Base-by-base conservation (phyloP, 2,113 vertebrate species). In the Rutilus rutilus region DNA sequence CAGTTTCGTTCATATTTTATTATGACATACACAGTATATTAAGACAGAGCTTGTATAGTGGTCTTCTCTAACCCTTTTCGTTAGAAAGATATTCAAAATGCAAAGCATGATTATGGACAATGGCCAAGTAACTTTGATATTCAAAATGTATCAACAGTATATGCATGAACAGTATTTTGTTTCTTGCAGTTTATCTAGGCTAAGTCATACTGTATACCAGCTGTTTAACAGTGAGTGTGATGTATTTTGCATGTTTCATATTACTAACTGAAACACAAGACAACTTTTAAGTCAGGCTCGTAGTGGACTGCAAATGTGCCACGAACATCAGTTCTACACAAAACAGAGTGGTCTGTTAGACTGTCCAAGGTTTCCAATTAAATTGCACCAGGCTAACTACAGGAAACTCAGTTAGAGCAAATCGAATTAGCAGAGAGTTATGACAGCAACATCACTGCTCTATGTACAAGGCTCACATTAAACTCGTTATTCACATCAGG, bases 331-430 rank as follows among this genome's bases (percentile, higher is more conserved):
- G 47, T 17, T 81, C 36, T 47, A 39, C 57, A 74, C 17, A 82
- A 52, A n/a, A 75, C 3, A 60, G 67, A 60, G 30, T n/a, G 54
- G 4, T 85, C 54, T 76, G 8, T 47, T 64, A 36, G 78, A 69
- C 67, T 47, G 36, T 62, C 57, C 67, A 74, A 36, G 47, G 69
- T 74, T 54, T 75, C n/a, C 67, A 39, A 36, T 19, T 74, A 36
- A 71, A 73, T 42, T 73, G 10, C 23, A 42, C 21, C n/a, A 73
- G n/a, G 59, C 73, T 54, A 30, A 84, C 36, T 39, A 69, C 11
- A n/a, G 73, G 45, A 83, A 87, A 87, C 45, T 87, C 36, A 52
- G 47, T 78, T 50, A 73, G 3, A 57, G 85, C 67, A 25, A 73
- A 69, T 67, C 5, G 2, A 83, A 45, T 87, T 73, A 73, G 83